phyloP scores from a whole-genome alignment of 2,888 invertebrate genomes.

The Leptodirus hochenwartii region DNA sequence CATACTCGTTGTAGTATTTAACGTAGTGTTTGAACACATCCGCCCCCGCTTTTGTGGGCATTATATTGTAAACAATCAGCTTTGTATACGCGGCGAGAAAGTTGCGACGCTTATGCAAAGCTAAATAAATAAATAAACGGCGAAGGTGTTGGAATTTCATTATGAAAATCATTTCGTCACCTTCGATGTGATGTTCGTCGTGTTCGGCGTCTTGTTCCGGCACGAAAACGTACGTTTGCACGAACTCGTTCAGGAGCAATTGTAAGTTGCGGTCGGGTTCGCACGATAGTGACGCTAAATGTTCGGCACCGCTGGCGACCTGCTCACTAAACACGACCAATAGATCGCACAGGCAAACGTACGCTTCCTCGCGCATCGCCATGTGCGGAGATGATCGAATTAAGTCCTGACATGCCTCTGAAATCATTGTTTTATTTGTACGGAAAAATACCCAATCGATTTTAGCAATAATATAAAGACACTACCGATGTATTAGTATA shows the following conservation, averaged over 20 bases:
- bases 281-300: slow-evolving; percentile 44
- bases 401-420: slow-evolving; percentile 48
- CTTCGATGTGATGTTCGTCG: slow-evolving; percentile 94
- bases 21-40: slow-evolving; percentile 96
- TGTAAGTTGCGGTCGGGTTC: slow-evolving; percentile 67
- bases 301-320: slow-evolving; percentile 30
- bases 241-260: slow-evolving; percentile 71
- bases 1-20: slow-evolving; percentile 96
- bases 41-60: slow-evolving; percentile 80
- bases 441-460: no score
- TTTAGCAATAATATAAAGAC: no score
- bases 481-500: no score
- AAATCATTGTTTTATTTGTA: no score
- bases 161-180: no score
- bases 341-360: slow-evolving; percentile 88
- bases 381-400: slow-evolving; percentile 47
- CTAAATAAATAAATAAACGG: no score
- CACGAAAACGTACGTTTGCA: slow-evolving; percentile 85
- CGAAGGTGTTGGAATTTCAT: no score
- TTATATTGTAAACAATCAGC: slow-evolving; percentile 91
- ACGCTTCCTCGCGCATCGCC: slow-evolving; percentile 67
- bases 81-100: slow-evolving; percentile 96
- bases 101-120: slow-evolving; percentile 85
- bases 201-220: slow-evolving; percentile 78
- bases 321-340: slow-evolving; percentile 86